A percentile compares a stretch with the other conserved stretches of the same genome.
These are phyloP conservation scores for Corydoras sp. DNA, from an alignment of 2,113 vertebrate species.

Conservation along the genomic window DNA sequence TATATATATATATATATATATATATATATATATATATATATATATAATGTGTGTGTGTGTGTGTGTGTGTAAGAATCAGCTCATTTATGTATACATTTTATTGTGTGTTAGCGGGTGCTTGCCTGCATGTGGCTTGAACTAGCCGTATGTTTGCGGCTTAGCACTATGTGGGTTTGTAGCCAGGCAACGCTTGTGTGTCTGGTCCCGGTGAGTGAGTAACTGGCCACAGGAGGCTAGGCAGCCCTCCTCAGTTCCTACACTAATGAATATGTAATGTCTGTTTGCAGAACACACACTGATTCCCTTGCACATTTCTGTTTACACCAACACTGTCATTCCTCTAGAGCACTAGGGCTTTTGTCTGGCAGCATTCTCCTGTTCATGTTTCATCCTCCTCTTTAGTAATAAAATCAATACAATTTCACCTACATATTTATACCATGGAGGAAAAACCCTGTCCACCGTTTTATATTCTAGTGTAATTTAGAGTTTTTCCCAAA, in stretches of 20 bases:
- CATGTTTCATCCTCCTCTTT: not conserved
- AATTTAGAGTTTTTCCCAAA: too few relatives aligned
- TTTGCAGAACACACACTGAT: slow-evolving; percentile 50
- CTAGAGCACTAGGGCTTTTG: slow-evolving; percentile 11
- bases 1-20: too few relatives aligned
- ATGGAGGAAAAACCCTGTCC: too few relatives aligned
- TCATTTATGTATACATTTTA: slow-evolving; percentile 21
- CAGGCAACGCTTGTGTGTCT: slow-evolving; percentile 45
- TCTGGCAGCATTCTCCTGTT: slow-evolving; percentile 21
- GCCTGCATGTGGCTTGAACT: slow-evolving; percentile 24
- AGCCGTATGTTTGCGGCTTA: slow-evolving; percentile 30
- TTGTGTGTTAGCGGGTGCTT: slow-evolving; percentile 27
- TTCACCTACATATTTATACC: too few relatives aligned
- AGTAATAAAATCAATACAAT: too few relatives aligned
- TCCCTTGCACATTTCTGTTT: slow-evolving; percentile 42
- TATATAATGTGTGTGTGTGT: not conserved
- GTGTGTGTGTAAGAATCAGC: slow-evolving; percentile 11
- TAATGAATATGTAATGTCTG: slow-evolving; percentile 55
- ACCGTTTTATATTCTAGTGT: too few relatives aligned
- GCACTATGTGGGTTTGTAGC: slow-evolving; percentile 42
- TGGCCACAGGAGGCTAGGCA: slow-evolving; percentile 54
- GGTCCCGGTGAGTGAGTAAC: slow-evolving; percentile 48
- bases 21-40: too few relatives aligned
- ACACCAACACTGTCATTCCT: slow-evolving; percentile 40
- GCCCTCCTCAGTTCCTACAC: slow-evolving; percentile 49